phyloP scores from a whole-genome alignment of 2,113 vertebrate species.

The Chinchilla lanigera region DNA sequence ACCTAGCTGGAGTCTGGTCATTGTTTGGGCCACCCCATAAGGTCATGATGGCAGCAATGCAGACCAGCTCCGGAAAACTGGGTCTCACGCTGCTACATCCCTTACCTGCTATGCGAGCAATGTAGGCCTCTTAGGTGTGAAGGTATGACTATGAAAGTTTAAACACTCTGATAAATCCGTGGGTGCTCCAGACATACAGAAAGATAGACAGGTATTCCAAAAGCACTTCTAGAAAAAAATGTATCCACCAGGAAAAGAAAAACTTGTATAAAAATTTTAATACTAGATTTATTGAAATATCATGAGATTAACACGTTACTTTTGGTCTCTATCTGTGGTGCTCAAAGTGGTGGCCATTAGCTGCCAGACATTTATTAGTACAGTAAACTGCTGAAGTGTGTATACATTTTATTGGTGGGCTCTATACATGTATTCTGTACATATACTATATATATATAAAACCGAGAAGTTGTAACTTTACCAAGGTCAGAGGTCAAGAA shows the following conservation, averaged over 20 bases:
- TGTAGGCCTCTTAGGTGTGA: neutral
- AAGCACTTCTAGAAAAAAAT: neutral
- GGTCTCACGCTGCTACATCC: neutral
- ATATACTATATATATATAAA: too few relatives aligned
- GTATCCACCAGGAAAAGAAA: neutral
- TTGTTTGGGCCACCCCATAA: slow-evolving; percentile 69
- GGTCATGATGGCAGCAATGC: slow-evolving; percentile 35
- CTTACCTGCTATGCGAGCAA: neutral
- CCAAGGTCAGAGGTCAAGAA: neutral
- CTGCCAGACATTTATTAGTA: neutral
- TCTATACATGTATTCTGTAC: too few relatives aligned
- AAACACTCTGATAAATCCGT: neutral
- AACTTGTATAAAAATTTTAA: neutral
- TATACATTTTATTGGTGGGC: neutral
- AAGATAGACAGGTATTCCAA: too few relatives aligned
- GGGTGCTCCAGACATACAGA: neutral
- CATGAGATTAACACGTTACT: neutral
- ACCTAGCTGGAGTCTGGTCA: slow-evolving; percentile 73
- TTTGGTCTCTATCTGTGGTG: neutral
- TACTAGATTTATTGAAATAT: neutral
- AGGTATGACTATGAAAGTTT: neutral
- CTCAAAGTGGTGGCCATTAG: neutral
- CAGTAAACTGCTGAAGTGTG: neutral
- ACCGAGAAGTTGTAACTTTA: neutral
- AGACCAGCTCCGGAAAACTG: neutral